Evolutionary conservation across 2,888 invertebrate genomes (phyloP).

Genomic region (Onthophagus sagittarius): DNA sequence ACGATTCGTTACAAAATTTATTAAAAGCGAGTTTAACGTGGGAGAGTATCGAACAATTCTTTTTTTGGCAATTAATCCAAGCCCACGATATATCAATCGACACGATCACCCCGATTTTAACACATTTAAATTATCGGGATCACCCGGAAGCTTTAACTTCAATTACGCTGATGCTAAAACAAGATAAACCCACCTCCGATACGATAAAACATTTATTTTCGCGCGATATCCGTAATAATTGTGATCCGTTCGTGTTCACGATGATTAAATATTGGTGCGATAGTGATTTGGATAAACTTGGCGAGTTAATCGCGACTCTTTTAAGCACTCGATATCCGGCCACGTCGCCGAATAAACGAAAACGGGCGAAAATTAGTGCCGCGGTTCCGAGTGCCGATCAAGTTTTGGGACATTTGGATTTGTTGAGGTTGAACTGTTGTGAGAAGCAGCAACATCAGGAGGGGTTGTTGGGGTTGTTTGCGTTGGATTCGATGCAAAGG

Average conservation of each 20-base stretch:
- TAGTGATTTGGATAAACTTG: constrained; percentile 78
- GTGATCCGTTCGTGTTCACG: constrained; percentile 87
- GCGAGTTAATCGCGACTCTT: constrained; percentile 73
- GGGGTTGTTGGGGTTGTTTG: constrained; percentile 75
- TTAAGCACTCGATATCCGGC: constrained; percentile 80
- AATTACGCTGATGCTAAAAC: constrained; percentile 85
- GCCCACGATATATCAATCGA: constrained; percentile 94
- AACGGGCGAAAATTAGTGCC: constrained; percentile 66
- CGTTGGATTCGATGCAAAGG: constrained; percentile 86
- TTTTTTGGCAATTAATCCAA: constrained; percentile 92
- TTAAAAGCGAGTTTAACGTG: constrained; percentile 83
- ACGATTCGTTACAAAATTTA: constrained; percentile 70
- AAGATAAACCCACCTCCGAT: constrained; percentile 85
- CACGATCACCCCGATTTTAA: constrained; percentile 73
- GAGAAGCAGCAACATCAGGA: constrained; percentile 47
- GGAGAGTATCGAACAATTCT: constrained; percentile 97
- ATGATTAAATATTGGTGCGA: constrained; percentile 93
- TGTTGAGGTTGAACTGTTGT: constrained; percentile 70
- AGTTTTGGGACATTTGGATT: constrained; percentile 89
- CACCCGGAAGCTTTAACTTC: constrained; percentile 92
- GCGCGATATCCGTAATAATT: constrained; percentile 57
- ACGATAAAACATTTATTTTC: constrained; percentile 80
- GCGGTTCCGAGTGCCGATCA: constrained; percentile 77
- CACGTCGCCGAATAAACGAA: constrained; percentile 87
- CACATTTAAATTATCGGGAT: constrained; percentile 74